Evolutionary conservation across 1,140 invertebrate species (phyloP), one percentile per base, ranked within the genome.

Genomic region (Rhopalosiphum padi): DNA sequence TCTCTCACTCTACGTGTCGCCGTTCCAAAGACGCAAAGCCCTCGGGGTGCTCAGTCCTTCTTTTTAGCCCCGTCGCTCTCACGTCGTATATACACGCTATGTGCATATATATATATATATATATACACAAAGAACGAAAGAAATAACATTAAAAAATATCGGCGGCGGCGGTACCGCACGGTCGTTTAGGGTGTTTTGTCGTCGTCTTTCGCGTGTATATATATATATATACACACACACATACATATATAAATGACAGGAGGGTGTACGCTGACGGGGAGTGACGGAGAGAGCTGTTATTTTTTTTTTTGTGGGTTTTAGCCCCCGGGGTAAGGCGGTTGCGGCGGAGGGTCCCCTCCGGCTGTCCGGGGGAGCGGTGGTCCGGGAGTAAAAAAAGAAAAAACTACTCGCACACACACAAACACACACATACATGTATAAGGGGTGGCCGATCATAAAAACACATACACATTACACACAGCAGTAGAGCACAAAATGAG

Each of bases 151-250:
- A 92, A 92, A 92, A 92, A 92, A 85, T 51, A 92, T 85, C 46
- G 77, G 46, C 91, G 25, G 90, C 41, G 30, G 68, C 43, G 43
- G n/a, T 46, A 77, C 90, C 55, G 18, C 90, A 91, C 55, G 90
- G 46, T 92, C 91, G 91, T 92, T 92, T 92, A 92, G 91, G 91
- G 91, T 85, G 91, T 92, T 92, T 92, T 92, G 91, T 92, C 91
- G 91, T 92, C 77, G 91, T 92, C 77, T 92, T 92, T 83, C 46
- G 5, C 41, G 18, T 18, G 15, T n/a, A 30, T n/a, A 30, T 46
- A 11, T 87, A 22, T n/a, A 11, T 53, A 53, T 53, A 89, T 68
- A 88, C 53, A 37, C 23, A 37, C 37, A 88, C 23, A 88, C 9
- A 68, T 68, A 68, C 60, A 86, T 48, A 86, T 86, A 86, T n/a